phyloP scores from a whole-genome alignment of 2,888 invertebrate genomes.

The Smittia aterrima region DNA sequence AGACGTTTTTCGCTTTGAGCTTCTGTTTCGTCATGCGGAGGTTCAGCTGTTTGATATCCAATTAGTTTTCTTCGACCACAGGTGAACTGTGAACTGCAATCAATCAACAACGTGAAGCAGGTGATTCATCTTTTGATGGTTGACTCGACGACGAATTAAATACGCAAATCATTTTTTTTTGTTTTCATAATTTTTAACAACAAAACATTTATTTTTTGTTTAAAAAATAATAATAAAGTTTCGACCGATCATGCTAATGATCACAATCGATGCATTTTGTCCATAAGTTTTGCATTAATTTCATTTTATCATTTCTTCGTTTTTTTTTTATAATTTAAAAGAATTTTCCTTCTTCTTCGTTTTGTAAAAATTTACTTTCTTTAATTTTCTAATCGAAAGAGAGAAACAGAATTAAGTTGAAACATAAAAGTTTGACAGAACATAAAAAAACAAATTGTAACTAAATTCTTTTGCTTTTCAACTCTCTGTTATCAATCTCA shows the following conservation, averaged over 20 bases:
- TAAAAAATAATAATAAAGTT: conserved; percentile 41
- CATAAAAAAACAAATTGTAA: conserved; percentile 6
- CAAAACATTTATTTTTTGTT: conserved; percentile 41
- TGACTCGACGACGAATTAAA: too few relatives aligned
- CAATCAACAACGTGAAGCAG: too few relatives aligned
- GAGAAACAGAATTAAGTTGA: neutral
- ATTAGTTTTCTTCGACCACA: too few relatives aligned
- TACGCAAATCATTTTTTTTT: too few relatives aligned
- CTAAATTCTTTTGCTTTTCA: neutral
- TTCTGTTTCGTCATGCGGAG: too few relatives aligned
- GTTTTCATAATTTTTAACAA: conserved; percentile 40
- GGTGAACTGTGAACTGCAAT: too few relatives aligned
- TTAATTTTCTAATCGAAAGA: neutral
- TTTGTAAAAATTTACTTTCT: neutral
- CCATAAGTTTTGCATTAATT: too few relatives aligned
- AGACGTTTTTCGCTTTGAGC: too few relatives aligned
- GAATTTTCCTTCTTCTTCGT: conserved; percentile 15
- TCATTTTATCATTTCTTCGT: conserved; percentile 15
- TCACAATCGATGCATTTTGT: conserved; percentile 12
- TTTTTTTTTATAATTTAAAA: neutral
- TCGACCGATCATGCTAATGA: conserved; percentile 26
- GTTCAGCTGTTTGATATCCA: too few relatives aligned
- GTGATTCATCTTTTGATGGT: too few relatives aligned
- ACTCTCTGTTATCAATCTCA: neutral
- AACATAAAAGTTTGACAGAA: neutral